Base-by-base conservation (phyloP, 2,888 invertebrate species). In the Lepidonotus clava region DNA sequence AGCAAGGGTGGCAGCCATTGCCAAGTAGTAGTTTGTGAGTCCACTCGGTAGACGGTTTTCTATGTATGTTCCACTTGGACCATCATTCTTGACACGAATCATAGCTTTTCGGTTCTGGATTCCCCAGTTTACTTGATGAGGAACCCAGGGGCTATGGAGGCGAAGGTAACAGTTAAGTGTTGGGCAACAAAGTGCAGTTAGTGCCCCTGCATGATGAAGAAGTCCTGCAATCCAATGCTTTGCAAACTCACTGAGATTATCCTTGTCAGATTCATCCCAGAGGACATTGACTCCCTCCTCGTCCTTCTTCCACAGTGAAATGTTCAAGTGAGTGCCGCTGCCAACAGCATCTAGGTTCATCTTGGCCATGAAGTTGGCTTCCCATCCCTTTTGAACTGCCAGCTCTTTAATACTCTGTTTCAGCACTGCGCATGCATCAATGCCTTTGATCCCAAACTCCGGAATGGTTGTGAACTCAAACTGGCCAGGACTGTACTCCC, bases 141-240 rank as follows among this genome's bases (percentile, higher is more conserved):
- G 89, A 14, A 84, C 28, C 84, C 67, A 87, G 0, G 34, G 36
- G 0, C 38, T 46, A 41, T 87, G 56, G 4, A 90, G 86, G 24
- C 89, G 66, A 0, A 88, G 85, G 71, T 89, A 90, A 83, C 90
- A 90, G 88, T 90, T 90, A 36, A 86, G 83, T 18, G 90, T 90
- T 24, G 89, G 89, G 32, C 85, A 86, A 32, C 87, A 89, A 5
- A 90, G 24, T 18, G 89, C 88, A 14, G 85, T 86, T 28, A 90
- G 86, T 11, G 89, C 90, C 14, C 61, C n/a, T 14, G 84, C 83
- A 83, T 90, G 90, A 38, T 90, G 86, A 34, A 88, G 8, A 21
- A 90, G 56, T 0, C 90, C 90, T 0, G 87, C 89, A 24, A 90
- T n/a, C 89, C 89, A 90, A 34, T 90, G 86, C 61, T 84, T 53